Evolutionary conservation across 2,113 vertebrate genomes (phyloP).

Genomic region (Anolis sagrei): DNA sequence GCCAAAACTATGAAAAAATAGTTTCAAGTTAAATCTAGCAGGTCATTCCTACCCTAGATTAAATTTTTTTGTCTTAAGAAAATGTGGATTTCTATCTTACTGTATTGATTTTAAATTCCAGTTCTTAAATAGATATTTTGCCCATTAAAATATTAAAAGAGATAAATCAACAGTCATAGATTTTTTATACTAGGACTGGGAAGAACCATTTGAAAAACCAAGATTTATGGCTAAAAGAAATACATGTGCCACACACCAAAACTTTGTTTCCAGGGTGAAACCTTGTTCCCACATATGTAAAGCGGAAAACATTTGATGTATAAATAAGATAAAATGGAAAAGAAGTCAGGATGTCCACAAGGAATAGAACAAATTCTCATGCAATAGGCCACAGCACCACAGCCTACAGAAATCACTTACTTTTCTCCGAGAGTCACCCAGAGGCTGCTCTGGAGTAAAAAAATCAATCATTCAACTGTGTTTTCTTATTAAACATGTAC

Average conservation of each 20-base stretch:
- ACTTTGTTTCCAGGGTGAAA: constrained; percentile 78
- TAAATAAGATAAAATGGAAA: constrained; percentile 63
- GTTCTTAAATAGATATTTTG: background rate
- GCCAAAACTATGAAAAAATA: background rate
- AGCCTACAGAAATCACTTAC: constrained; percentile 88
- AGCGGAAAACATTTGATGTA: constrained; percentile 62
- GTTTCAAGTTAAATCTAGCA: constrained; percentile 33
- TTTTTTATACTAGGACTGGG: background rate
- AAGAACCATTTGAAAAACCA: background rate
- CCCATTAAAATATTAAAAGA: background rate
- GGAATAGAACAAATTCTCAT: constrained; percentile 73
- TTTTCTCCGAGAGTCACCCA: constrained; percentile 96
- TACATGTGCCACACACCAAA: constrained; percentile 54
- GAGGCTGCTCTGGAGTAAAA: constrained; percentile 97
- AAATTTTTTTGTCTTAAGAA: constrained; percentile 32
- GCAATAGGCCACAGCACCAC: constrained; percentile 83
- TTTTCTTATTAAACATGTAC: constrained; percentile 72
- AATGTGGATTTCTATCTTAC: background rate
- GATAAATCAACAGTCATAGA: background rate
- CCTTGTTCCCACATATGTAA: constrained; percentile 66
- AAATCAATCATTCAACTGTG: constrained; percentile 81
- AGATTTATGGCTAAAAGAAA: background rate
- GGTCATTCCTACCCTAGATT: background rate
- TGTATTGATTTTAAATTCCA: constrained; percentile 11
- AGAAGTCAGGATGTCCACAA: constrained; percentile 69